Percentiles rank a stretch among this genome's conserved stretches.
phyloP scores from a whole-genome alignment of 2,888 invertebrate genomes.

The Psylliodes chrysocephalus region DNA sequence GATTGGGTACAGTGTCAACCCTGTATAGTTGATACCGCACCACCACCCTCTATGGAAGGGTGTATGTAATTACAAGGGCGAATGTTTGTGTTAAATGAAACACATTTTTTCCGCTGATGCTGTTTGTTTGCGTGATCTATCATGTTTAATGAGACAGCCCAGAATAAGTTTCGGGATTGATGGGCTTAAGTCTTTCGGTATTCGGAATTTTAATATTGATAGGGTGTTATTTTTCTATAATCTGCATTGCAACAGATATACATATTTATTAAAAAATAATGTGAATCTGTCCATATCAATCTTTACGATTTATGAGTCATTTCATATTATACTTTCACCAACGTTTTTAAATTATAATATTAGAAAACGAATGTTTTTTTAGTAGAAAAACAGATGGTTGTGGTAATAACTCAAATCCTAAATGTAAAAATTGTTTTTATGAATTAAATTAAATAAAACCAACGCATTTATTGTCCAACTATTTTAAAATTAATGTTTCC shows the following conservation, averaged over 20 bases:
- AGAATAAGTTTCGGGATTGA: slow-evolving; percentile 33
- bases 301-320: too few species aligned
- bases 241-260: background rate
- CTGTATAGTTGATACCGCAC: slow-evolving; percentile 14
- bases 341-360: too few species aligned
- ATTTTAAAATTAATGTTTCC: too few species aligned
- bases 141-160: slow-evolving; percentile 41
- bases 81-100: slow-evolving; percentile 39
- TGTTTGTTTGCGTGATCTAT: slow-evolving; percentile 43
- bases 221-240: background rate
- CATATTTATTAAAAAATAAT: background rate
- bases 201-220: slow-evolving; percentile 6
- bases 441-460: too few species aligned
- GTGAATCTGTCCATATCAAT: too few species aligned
- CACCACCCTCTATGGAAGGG: slow-evolving; percentile 28
- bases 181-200: slow-evolving; percentile 34
- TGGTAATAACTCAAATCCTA: too few species aligned
- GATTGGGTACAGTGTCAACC: background rate
- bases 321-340: too few species aligned
- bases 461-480: too few species aligned
- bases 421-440: too few species aligned
- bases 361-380: too few species aligned
- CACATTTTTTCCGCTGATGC: slow-evolving; percentile 36
- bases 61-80: slow-evolving; percentile 44
- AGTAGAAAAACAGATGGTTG: too few species aligned